A percentile compares a stretch with the other conserved stretches of the same genome.
Evolutionary conservation across 1,140 invertebrate species (phyloP).

Genomic region (Monochamus saltuarius): DNA sequence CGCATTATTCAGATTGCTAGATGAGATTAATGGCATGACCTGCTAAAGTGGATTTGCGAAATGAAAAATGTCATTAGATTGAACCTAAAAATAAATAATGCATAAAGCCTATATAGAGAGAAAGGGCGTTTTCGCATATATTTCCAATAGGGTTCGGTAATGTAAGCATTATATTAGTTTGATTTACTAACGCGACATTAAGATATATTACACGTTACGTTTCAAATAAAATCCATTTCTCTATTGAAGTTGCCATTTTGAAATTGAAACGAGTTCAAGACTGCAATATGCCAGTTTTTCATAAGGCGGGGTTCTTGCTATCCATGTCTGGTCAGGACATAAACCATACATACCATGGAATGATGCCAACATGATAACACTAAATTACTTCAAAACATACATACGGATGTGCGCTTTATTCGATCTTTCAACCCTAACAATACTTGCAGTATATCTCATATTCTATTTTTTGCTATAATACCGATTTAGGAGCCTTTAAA

Average conservation of each 20-base stretch:
- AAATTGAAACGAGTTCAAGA: conserved; percentile 40
- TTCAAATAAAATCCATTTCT: conserved; percentile 34
- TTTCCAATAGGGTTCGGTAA: conserved; percentile 30
- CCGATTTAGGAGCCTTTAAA: no score
- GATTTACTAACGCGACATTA: conserved; percentile 28
- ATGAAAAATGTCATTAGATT: conserved; percentile 1
- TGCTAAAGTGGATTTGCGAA: no score
- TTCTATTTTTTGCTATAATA: no score
- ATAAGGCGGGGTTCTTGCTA: conserved; percentile 30
- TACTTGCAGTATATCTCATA: no score
- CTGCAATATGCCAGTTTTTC: conserved; percentile 40
- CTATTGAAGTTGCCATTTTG: conserved; percentile 38
- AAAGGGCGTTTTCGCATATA: conserved; percentile 19
- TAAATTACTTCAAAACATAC: conserved; percentile 29
- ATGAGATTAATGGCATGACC: no score
- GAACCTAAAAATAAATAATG: conserved; percentile 23
- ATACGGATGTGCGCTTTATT: not conserved
- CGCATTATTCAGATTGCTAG: no score
- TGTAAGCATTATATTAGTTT: conserved; percentile 38
- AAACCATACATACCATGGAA: conserved; percentile 40
- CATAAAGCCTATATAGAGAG: conserved; percentile 4
- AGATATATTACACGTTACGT: conserved; percentile 21
- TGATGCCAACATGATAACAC: conserved; percentile 38
- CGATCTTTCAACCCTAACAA: not conserved
- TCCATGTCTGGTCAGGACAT: conserved; percentile 37